phyloP scores from a whole-genome alignment of 2,113 vertebrate species.

The Apeltes quadracus region DNA sequence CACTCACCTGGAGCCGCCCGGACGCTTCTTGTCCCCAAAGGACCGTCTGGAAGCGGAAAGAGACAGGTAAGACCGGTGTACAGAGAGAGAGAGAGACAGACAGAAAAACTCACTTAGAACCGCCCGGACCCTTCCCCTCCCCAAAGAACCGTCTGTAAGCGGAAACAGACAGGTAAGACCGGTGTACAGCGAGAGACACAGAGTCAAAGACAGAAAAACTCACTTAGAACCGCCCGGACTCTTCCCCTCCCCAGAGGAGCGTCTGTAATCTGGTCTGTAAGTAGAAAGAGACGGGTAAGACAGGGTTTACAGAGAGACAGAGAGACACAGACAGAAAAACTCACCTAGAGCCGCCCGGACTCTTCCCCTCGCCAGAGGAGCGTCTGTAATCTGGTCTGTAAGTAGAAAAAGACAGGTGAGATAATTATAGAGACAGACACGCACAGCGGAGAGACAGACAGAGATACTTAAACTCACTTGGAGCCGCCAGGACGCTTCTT shows the following conservation, averaged over 20 bases:
- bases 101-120: conserved; percentile 42
- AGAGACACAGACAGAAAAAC: neutral
- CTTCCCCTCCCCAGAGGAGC: conserved; percentile 91
- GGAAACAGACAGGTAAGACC: neutral
- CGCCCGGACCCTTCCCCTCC: conserved; percentile 83
- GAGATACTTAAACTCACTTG: conserved; percentile 35
- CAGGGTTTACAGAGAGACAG: neutral
- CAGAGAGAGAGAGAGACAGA: neutral
- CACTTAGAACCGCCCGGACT: conserved; percentile 58
- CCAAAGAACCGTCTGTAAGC: conserved; percentile 88
- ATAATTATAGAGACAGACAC: too few relatives aligned
- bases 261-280: conserved; percentile 73
- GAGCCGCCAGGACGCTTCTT: conserved; percentile 77
- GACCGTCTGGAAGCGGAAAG: conserved; percentile 82
- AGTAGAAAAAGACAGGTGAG: neutral
- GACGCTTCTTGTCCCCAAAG: conserved; percentile 89
- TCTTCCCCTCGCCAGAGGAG: conserved; percentile 90
- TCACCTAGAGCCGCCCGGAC: conserved; percentile 50
- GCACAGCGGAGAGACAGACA: neutral
- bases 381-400: conserved; percentile 76
- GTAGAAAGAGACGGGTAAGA: neutral
- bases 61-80: neutral
- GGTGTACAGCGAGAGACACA: neutral
- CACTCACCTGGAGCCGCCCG: conserved; percentile 41
- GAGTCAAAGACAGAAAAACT: conserved; percentile 11